Evolutionary conservation across 2,888 invertebrate genomes (phyloP), one percentile per base, ranked within the genome.

Genomic region (Euplagia quadripunctaria): DNA sequence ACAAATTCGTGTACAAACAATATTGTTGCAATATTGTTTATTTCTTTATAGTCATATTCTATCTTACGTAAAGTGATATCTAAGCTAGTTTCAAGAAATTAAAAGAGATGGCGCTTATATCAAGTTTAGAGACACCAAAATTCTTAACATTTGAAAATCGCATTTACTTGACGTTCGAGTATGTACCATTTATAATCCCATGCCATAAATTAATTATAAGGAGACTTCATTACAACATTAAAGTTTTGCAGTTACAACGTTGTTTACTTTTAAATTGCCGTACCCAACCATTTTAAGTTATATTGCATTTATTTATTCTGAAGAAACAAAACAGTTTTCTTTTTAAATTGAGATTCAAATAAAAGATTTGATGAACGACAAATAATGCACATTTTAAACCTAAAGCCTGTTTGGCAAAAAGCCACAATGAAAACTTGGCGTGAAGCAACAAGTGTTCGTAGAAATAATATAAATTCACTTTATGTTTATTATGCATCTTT

Each of bases 381-480:
- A 68, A 81, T 79, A 79, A 78, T 79, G 77, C 66, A 73, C 75
- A 78, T 80, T 82, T 81, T 77, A 81, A 80, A 77, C 64, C 64
- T 78, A 73, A 77, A 76, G 68, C 73, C 65, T 72, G 79, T 81
- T 85, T 88, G 89, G 87, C 85, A 31, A 41, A 46, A 49, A 72
- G 85, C 87, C 87, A 87, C 78, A 75, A 66, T 68, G 75, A 51
- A 74, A 70, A 49, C 43, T 79, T 73, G 52, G 72, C 78, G 64
- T 46, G 64, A 68, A 85, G 88, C 89, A 90, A 90, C 89, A 89
- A 89, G 89, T 89, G 77, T 81, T 73, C 71, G 75, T 74, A 76
- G 71, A 78, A 82, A 84, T 81, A 78, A 76, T 83, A 74, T 67
- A 78, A 80, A 82, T 78, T 79, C 79, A 79, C 77, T 79, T 82